A percentile compares a stretch with the other conserved stretches of the same genome.
Evolutionary conservation across 2,113 vertebrate species (phyloP).

Genomic region (Rhinichthys klamathensis): DNA sequence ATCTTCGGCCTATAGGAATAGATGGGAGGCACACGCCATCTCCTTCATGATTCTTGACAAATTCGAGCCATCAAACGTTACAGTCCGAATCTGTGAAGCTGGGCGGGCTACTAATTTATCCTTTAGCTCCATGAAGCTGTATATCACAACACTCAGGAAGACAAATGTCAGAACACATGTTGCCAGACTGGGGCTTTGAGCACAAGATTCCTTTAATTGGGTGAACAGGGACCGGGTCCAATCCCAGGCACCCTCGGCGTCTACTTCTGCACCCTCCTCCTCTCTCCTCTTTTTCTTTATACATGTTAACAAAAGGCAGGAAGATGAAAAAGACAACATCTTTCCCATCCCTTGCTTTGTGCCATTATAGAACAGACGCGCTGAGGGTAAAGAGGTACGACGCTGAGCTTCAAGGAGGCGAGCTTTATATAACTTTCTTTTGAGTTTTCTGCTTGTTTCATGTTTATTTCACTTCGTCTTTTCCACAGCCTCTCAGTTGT

Average conservation of each 20-base stretch:
- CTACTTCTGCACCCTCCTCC: slow-evolving; percentile 56
- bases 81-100: slow-evolving; percentile 69
- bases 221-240: slow-evolving; percentile 80
- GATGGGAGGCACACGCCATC: slow-evolving; percentile 5
- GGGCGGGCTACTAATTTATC: slow-evolving; percentile 79
- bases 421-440: slow-evolving; percentile 83
- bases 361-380: slow-evolving; percentile 81
- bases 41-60: slow-evolving; percentile 68
- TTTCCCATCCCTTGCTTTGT: slow-evolving; percentile 76
- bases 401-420: slow-evolving; percentile 76
- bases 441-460: slow-evolving; percentile 75
- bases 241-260: slow-evolving; percentile 70
- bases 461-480: slow-evolving; percentile 78
- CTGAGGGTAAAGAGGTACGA: slow-evolving; percentile 80
- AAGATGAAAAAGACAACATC: slow-evolving; percentile 81
- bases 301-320: slow-evolving; percentile 80
- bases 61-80: slow-evolving; percentile 63
- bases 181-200: slow-evolving; percentile 79
- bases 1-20: neutral
- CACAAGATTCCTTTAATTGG: slow-evolving; percentile 83
- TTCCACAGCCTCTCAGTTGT: slow-evolving; percentile 63
- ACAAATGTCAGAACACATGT: slow-evolving; percentile 84
- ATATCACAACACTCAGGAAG: slow-evolving; percentile 81
- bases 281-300: slow-evolving; percentile 69
- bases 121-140: slow-evolving; percentile 78